A percentile compares a stretch with the other conserved stretches of the same genome.
phyloP scores from a whole-genome alignment of 2,888 invertebrate genomes.

The Crepidodera aurea region DNA sequence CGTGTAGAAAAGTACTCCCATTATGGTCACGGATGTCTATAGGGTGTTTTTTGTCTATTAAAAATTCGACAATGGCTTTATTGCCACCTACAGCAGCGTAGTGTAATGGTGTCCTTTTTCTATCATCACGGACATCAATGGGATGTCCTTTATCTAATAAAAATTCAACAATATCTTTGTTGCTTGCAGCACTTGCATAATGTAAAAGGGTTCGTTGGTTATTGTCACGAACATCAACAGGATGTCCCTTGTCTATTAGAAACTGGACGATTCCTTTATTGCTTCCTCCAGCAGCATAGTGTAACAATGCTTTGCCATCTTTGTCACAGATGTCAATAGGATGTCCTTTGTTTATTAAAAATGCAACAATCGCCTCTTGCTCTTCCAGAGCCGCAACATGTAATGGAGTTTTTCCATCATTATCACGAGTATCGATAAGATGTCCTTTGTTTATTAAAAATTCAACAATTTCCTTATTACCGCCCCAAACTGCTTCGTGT shows the following conservation, averaged over 20 bases:
- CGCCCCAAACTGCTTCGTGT: neutral
- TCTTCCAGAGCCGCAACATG: neutral
- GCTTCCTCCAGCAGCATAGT: neutral
- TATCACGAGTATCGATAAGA: slow-evolving; percentile 1
- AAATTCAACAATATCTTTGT: neutral
- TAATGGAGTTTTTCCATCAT: neutral
- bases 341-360: too few relatives aligned
- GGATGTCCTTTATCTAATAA: neutral
- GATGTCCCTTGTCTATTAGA: neutral
- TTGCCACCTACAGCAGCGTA: neutral
- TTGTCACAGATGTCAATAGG: too few relatives aligned
- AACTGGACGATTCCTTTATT: neutral
- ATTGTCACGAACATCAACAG: too few relatives aligned
- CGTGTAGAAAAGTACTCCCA: neutral
- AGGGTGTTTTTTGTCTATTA: neutral
- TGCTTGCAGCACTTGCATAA: too few relatives aligned
- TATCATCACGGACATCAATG: too few relatives aligned
- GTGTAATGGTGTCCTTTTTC: neutral
- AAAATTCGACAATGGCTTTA: neutral
- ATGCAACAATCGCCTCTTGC: too few relatives aligned
- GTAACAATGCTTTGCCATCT: neutral
- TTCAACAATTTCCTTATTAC: neutral
- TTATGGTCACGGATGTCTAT: neutral
- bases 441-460: slow-evolving; percentile 1
- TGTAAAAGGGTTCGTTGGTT: too few relatives aligned